phyloP scores from a whole-genome alignment of 2,113 vertebrate genomes.

The Esox niger region DNA sequence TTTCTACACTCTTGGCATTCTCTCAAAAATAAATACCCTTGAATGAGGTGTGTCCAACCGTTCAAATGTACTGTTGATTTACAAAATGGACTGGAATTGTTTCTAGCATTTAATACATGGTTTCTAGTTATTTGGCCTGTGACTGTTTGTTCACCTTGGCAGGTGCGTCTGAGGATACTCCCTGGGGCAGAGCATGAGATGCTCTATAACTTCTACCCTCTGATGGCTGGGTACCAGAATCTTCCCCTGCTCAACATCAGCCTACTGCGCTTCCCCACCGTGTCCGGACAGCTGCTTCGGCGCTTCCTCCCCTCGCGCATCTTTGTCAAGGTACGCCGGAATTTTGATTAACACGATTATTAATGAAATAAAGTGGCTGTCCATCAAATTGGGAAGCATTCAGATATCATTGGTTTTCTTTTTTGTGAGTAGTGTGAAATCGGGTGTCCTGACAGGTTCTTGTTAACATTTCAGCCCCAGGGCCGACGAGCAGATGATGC shows the following conservation, averaged over 20 bases:
- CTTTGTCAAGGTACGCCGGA: conserved; percentile 86
- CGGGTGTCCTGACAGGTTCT: no score
- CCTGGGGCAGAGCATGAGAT: conserved; percentile 89
- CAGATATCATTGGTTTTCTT: not conserved
- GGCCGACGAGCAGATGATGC: conserved; percentile 83
- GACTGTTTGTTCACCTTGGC: not conserved
- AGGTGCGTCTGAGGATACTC: conserved; percentile 92
- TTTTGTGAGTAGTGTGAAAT: no score
- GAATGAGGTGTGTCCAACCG: no score
- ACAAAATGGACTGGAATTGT: no score
- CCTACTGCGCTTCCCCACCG: conserved; percentile 79
- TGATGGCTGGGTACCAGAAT: conserved; percentile 95
- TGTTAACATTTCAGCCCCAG: conserved; percentile 81
- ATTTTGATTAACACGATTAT: not conserved
- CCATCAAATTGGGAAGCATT: no score
- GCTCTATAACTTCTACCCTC: conserved; percentile 94
- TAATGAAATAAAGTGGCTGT: no score
- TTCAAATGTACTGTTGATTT: no score
- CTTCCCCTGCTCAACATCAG: conserved; percentile 88
- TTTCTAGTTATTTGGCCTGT: not conserved
- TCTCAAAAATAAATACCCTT: no score
- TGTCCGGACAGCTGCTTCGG: conserved; percentile 80
- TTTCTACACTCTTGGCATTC: no score
- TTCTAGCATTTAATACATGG: no score
- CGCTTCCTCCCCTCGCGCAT: conserved; percentile 91